Base-by-base conservation (phyloP, 2,113 vertebrate species). In the Ctenodactylus gundi region DNA sequence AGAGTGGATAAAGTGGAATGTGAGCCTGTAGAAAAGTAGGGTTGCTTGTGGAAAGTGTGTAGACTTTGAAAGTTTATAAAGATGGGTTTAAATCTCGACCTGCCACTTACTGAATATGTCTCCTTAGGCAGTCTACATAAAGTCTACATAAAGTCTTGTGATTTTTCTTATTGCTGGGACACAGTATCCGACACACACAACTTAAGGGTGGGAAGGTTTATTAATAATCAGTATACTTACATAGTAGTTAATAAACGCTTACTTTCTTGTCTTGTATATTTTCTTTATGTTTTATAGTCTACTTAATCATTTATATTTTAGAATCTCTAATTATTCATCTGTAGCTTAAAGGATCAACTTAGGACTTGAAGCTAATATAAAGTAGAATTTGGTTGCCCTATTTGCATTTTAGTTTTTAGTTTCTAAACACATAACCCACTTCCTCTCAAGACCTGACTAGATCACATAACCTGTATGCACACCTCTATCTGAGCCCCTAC, bases 241-340 rank as follows among this genome's bases (percentile, higher is more conserved):
- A n/a, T 58, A 51, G 36, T 53, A 53, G 7, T 2, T 7, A 82
- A 46, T 77, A 89, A 73, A 73, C 87, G 29, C 14, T 77, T 49
- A 9, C 34, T 75, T 89, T 85, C 41, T 91, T 67, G n/a, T 78
- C 57, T 76, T 93, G 31, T 7, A n/a, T 83, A 51, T 84, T 94
- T 81, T 87, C 49, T 67, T 84, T 44, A 21, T n/a, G 76, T 85
- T 91, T 92, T 57, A 46, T 14, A 76, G 90, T 75, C 11, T 39
- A 51, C 64, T 85, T 72, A 31, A 72, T 46, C 46, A 46, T 73
- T 21, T 29, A 27, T 31, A 73, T 73, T 46, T 73, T 73, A 73
- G 6, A 29, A 55, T 81, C 65, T 83, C n/a, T 67, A 60, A 46
- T 53, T 95, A 49, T 27, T 85, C 17, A 82, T 18, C 44, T 85